Evolutionary conservation across 2,113 vertebrate genomes (phyloP).

Genomic region (Pluvialis apricaria): DNA sequence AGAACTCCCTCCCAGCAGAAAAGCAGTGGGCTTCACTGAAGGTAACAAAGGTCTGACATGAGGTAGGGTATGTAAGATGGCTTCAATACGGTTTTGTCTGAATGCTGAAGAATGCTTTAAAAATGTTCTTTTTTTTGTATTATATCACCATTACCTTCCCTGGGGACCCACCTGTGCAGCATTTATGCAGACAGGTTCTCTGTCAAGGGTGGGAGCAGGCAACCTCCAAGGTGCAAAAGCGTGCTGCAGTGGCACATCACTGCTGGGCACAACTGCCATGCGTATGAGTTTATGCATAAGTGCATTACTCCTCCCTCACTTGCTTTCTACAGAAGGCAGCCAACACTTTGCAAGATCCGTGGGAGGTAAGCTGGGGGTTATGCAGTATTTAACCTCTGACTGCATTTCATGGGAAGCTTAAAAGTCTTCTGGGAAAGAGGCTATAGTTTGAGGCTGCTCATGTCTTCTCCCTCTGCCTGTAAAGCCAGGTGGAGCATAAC

Average conservation of each 20-base stretch:
- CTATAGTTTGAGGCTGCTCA: background rate
- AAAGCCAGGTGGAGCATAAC: background rate
- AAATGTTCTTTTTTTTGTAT: background rate
- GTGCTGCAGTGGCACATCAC: fast-evolving
- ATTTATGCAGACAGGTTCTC: background rate
- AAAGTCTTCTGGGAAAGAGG: background rate
- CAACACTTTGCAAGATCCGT: background rate
- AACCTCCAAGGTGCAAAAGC: background rate
- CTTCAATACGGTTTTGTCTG: background rate
- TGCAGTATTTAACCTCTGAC: background rate
- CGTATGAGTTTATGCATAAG: background rate
- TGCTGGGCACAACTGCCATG: background rate
- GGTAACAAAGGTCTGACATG: background rate
- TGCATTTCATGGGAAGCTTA: background rate
- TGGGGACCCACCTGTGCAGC: background rate
- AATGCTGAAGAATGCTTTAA: background rate
- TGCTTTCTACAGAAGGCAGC: background rate
- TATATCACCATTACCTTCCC: background rate
- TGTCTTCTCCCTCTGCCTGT: background rate
- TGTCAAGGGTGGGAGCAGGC: background rate
- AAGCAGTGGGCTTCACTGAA: background rate
- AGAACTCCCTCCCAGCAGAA: background rate
- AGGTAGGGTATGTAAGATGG: background rate
- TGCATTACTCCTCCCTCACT: background rate
- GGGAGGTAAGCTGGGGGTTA: background rate